Percentiles rank a stretch among this genome's conserved stretches.
phyloP scores from a whole-genome alignment of 2,113 vertebrate species.

The Enhydra lutris region DNA sequence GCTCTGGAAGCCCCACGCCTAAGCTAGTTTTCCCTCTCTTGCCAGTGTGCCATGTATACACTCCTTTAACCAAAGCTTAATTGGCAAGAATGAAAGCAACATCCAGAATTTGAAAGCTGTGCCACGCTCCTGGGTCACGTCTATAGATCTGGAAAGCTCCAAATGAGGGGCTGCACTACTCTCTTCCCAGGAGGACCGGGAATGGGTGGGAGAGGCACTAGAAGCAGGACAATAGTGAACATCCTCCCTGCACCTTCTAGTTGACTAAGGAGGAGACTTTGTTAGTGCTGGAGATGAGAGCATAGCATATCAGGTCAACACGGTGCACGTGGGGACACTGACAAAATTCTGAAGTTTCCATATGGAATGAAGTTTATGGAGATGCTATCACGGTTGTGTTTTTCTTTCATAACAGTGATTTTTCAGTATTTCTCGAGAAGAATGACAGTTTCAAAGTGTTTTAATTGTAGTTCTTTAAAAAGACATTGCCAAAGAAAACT shows the following conservation, averaged over 20 bases:
- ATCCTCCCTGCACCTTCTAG: not conserved
- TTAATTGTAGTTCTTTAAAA: not conserved
- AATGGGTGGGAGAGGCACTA: not conserved
- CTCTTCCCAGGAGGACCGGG: not conserved
- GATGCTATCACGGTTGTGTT: not conserved
- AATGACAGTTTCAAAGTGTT: not conserved
- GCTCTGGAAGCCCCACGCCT: not conserved
- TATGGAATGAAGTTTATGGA: not conserved
- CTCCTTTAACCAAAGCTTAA: not conserved
- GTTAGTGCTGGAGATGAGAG: not conserved
- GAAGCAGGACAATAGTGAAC: not conserved
- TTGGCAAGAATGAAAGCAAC: not conserved
- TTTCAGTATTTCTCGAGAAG: not conserved
- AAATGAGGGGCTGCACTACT: too few relatives aligned
- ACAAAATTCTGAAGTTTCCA: not conserved
- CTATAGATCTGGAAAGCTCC: not conserved
- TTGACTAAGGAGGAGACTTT: not conserved
- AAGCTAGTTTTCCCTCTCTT: not conserved
- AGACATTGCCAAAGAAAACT: not conserved
- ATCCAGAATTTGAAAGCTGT: not conserved
- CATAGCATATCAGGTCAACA: not conserved
- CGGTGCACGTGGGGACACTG: not conserved
- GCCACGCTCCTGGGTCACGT: not conserved
- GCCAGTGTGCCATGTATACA: not conserved
- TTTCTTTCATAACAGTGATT: not conserved